These are phyloP conservation scores for Macquaria australasica DNA, from an alignment of 2,113 vertebrate genomes.

Conservation along the genomic window DNA sequence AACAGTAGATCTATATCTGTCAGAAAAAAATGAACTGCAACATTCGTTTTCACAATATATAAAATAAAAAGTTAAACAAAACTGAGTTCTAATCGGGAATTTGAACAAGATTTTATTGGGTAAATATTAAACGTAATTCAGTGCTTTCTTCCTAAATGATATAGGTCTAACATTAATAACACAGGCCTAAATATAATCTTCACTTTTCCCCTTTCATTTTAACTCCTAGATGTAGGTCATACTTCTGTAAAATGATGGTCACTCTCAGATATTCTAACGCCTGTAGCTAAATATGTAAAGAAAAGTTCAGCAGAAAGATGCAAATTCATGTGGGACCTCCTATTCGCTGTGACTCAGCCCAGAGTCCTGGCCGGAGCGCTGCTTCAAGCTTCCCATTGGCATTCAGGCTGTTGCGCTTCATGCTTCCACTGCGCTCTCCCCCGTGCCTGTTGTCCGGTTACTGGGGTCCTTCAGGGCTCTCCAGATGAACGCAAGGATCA, in stretches of 20 bases:
- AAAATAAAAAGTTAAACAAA: too few relatives aligned
- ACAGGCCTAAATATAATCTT: neutral
- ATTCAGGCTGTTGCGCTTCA: slow-evolving; percentile 43
- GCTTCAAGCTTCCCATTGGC: slow-evolving; percentile 23
- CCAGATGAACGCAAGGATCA: slow-evolving; percentile 61
- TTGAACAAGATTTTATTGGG: too few relatives aligned
- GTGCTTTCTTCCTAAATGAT: neutral
- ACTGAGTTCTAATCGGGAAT: too few relatives aligned
- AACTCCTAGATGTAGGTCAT: neutral
- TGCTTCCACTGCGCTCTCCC: slow-evolving; percentile 40
- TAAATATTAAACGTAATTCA: neutral
- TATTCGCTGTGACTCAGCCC: slow-evolving; percentile 64
- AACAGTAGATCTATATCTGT: too few relatives aligned
- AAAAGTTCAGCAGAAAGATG: neutral
- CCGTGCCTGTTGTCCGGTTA: slow-evolving; percentile 19
- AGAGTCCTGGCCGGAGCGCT: slow-evolving; percentile 23
- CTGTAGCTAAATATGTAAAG: neutral
- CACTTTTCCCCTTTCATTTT: too few relatives aligned
- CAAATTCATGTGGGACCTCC: slow-evolving; percentile 56
- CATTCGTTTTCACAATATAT: too few relatives aligned
- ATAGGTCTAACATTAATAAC: neutral
- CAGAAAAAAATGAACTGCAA: too few relatives aligned
- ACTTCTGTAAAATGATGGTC: neutral
- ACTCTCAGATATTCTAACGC: neutral
- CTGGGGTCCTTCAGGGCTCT: slow-evolving; percentile 41